Evolutionary conservation across 1,140 invertebrate species (phyloP).

Genomic region (Penaeus indicus): DNA sequence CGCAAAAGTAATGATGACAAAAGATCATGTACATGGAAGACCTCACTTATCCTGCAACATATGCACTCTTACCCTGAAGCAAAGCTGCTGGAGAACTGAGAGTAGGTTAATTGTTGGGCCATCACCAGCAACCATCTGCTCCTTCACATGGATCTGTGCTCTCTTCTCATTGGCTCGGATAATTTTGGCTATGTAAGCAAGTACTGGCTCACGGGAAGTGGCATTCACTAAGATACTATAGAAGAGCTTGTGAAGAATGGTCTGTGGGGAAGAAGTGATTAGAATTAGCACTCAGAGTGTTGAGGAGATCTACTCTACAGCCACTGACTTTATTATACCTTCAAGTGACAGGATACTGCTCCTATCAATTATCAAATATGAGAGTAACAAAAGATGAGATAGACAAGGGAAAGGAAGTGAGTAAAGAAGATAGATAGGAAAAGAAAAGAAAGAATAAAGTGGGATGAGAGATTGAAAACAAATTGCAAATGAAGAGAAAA

Average conservation of each 20-base stretch:
- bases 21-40: background rate
- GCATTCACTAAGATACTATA: constrained; percentile 87
- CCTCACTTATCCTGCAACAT: background rate
- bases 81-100: constrained; percentile 88
- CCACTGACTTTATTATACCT: too few relatives aligned
- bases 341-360: too few relatives aligned
- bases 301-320: too few relatives aligned
- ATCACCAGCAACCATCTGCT: constrained; percentile 87
- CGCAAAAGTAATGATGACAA: background rate
- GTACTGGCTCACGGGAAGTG: constrained; percentile 80
- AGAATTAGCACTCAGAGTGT: background rate
- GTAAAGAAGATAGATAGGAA: too few relatives aligned
- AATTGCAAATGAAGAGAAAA: too few relatives aligned
- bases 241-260: constrained; percentile 83
- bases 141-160: constrained; percentile 86
- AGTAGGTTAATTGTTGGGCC: constrained; percentile 96
- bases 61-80: constrained; percentile 77
- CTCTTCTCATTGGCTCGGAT: constrained; percentile 87
- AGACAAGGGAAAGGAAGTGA: too few relatives aligned
- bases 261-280: constrained; percentile 68
- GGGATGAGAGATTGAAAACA: too few relatives aligned
- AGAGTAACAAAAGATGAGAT: too few relatives aligned
- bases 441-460: too few relatives aligned
- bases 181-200: constrained; percentile 84
- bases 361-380: too few relatives aligned